Evolutionary conservation across 1,140 invertebrate genomes (phyloP).

Genomic region (Bombus fervidus): DNA sequence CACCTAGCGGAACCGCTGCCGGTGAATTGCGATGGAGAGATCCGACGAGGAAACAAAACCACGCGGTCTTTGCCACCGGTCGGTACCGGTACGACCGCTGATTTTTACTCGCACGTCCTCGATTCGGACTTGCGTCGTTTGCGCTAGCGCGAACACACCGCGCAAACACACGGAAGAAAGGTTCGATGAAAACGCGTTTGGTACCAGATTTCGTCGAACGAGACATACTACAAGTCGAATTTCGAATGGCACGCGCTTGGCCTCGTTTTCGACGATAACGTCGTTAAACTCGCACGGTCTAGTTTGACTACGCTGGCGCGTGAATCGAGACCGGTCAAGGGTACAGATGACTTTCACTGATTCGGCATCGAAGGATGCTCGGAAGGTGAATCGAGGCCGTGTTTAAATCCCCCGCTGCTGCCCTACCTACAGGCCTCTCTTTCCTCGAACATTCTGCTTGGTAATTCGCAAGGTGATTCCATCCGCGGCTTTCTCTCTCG

Average conservation of each 20-base stretch:
- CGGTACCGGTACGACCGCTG: background rate
- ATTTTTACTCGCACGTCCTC: slow-evolving; percentile 1
- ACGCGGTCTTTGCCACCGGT: slow-evolving; percentile 17
- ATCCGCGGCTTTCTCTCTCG: slow-evolving; percentile 19
- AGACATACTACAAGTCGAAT: fast-evolving
- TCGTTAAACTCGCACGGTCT: slow-evolving; percentile 2
- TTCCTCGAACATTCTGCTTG: background rate
- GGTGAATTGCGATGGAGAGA: slow-evolving; percentile 33
- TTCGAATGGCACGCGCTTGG: background rate
- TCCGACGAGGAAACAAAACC: slow-evolving; percentile 13
- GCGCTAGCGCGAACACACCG: background rate
- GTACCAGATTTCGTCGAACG: background rate
- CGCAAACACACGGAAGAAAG: background rate
- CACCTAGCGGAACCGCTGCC: slow-evolving; percentile 38
- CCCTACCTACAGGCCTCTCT: slow-evolving; percentile 16
- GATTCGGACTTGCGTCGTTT: background rate
- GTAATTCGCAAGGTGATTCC: slow-evolving; percentile 9
- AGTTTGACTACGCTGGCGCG: slow-evolving; percentile 3
- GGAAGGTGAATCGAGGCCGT: slow-evolving; percentile 48
- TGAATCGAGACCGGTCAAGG: slow-evolving; percentile 21
- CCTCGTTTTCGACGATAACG: slow-evolving; percentile 12
- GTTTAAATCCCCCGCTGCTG: slow-evolving; percentile 40
- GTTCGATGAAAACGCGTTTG: background rate
- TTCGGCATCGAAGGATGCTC: slow-evolving; percentile 22
- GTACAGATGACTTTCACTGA: slow-evolving; percentile 40